Conservation (phyloP, 2,888 invertebrate genomes). For the Phortica okadai region DNA sequence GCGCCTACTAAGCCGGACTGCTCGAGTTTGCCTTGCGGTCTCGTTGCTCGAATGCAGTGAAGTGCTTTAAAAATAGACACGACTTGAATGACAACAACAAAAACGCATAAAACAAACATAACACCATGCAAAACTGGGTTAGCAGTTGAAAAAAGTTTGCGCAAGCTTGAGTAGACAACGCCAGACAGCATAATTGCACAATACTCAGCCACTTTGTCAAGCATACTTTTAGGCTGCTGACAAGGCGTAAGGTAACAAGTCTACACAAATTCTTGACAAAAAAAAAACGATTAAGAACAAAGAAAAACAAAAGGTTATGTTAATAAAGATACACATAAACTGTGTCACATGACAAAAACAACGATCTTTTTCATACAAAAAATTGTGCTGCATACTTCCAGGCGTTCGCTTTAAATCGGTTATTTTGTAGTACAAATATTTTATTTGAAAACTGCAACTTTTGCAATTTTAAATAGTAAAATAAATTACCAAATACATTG, state of each 20-base stretch:
- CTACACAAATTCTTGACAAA: constrained; percentile 1
- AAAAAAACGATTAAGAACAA: not conserved
- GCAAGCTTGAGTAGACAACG: constrained; percentile 25
- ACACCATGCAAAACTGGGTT: constrained; percentile 24
- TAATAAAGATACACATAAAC: not conserved
- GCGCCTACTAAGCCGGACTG: not conserved
- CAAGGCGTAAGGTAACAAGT: not conserved
- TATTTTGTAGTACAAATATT: not conserved
- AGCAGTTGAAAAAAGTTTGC: constrained; percentile 28
- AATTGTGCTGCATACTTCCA: constrained; percentile 3
- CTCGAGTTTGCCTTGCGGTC: not conserved
- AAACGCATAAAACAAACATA: not conserved
- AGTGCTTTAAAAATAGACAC: not conserved
- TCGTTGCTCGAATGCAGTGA: not conserved
- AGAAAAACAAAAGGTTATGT: not conserved
- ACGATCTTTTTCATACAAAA: not conserved
- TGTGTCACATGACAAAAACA: not conserved
- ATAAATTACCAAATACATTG: constrained; percentile 2
- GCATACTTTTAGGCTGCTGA: constrained; percentile 32
- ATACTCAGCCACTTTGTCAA: constrained; percentile 5
- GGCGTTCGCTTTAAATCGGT: not conserved
- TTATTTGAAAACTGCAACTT: not conserved
- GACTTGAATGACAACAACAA: not conserved
- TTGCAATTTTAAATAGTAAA: not conserved
- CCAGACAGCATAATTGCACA: constrained; percentile 24